Conservation (phyloP, 2,113 vertebrate species). For the Coracopsis vasa region DNA sequence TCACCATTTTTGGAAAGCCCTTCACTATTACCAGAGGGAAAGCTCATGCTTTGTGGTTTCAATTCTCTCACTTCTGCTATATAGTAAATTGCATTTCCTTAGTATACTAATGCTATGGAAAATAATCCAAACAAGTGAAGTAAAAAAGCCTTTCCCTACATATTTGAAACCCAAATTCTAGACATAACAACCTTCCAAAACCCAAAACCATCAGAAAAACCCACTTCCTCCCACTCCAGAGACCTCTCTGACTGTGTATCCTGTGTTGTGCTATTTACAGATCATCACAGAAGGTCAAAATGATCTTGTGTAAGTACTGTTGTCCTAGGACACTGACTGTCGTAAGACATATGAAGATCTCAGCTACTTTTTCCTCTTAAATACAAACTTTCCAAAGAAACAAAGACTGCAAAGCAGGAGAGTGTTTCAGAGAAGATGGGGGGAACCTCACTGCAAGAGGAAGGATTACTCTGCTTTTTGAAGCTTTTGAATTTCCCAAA, state of each 20-base stretch:
- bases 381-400: background rate
- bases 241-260: background rate
- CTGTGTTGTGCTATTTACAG: background rate
- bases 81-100: background rate
- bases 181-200: background rate
- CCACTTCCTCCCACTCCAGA: background rate
- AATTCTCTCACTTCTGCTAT: background rate
- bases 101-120: background rate
- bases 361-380: background rate
- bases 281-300: background rate
- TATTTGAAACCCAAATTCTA: background rate
- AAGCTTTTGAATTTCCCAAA: conserved; percentile 7
- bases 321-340: background rate
- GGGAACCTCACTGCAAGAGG: background rate
- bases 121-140: background rate
- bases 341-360: background rate
- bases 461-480: background rate
- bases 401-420: background rate
- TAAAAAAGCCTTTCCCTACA: background rate
- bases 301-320: background rate
- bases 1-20: background rate
- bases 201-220: background rate
- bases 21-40: background rate
- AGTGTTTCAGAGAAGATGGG: background rate
- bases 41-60: background rate